These are phyloP conservation scores for Riparia riparia DNA, from an alignment of 2,113 vertebrate species.

Conservation along the genomic window DNA sequence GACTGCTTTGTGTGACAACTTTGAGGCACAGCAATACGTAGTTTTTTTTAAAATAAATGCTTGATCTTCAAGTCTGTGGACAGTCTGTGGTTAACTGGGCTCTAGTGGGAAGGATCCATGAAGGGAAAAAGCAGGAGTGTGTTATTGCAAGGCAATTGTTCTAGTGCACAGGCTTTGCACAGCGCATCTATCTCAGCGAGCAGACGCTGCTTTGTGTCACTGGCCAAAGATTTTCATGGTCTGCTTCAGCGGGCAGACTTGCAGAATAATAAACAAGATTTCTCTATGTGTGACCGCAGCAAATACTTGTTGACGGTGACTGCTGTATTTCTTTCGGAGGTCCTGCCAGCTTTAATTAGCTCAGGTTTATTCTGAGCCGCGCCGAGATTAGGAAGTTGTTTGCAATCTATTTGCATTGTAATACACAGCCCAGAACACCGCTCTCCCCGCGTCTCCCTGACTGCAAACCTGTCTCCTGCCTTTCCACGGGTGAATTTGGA, in stretches of 20 bases:
- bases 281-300: background rate
- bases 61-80: accelerated
- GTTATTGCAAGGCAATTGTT: background rate
- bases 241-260: background rate
- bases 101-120: accelerated
- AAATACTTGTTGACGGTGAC: background rate
- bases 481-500: background rate
- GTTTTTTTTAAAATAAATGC: background rate
- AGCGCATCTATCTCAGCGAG: background rate
- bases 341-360: slow-evolving; percentile 42
- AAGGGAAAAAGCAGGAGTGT: background rate
- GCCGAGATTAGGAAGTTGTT: background rate
- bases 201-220: background rate
- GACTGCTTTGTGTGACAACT: too few relatives aligned
- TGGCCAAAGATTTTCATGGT: background rate
- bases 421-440: background rate
- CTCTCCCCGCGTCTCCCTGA: background rate
- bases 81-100: background rate
- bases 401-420: slow-evolving; percentile 15
- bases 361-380: background rate
- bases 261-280: slow-evolving; percentile 8
- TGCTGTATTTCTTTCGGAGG: slow-evolving; percentile 4
- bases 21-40: accelerated
- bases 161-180: background rate
- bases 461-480: background rate